Evolutionary conservation across 2,113 vertebrate species (phyloP), one percentile per base, ranked within the genome.

Genomic region (Sisor rabdophorus): DNA sequence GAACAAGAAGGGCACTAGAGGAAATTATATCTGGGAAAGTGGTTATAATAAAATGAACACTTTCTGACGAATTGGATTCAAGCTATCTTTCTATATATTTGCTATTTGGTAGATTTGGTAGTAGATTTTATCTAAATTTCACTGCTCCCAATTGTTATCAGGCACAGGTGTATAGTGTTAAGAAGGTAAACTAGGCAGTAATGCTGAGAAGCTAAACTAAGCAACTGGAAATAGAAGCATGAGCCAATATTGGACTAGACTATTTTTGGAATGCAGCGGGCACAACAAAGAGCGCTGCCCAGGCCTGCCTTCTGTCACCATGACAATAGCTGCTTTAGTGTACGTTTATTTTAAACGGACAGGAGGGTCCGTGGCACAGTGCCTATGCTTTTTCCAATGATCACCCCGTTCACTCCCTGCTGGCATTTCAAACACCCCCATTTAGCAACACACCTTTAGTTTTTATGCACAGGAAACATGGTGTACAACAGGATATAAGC

Each of bases 261-360:
- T 92, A 90, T 90, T 91, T 90, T 83, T 79, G 89, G 86, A 76
- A 70, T 50, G 65, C 73, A 79, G 70, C 22, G 64, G 80, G 74
- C 5, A 56, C 82, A 61, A 80, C 84, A 15, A 83, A 81, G 88
- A 85, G 83, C 82, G 77, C 84, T 77, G 86, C 87, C 88, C 81
- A 83, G 86, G 80, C 87, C 88, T 90, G 88, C 87, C 87, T 86
- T 89, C 87, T 86, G 88, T 91, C 88, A 83, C 88, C 79, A 87
- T 88, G 88, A 87, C 83, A 86, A 90, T 84, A 79, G 87, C 84
- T 44, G 77, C 82, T 87, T 89, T 83, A 82, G 84, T 89, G 90
- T 82, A 88, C 87, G 75, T 84, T 79, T n/a, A n/a, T n/a, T n/a
- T n/a, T 82, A 77, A 76, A 80, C 89, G 89, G 89, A 88, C 88